Evolutionary conservation across 2,888 invertebrate species (phyloP), one percentile per base, ranked within the genome.

Genomic region (Eumacrocentrus americanus): DNA sequence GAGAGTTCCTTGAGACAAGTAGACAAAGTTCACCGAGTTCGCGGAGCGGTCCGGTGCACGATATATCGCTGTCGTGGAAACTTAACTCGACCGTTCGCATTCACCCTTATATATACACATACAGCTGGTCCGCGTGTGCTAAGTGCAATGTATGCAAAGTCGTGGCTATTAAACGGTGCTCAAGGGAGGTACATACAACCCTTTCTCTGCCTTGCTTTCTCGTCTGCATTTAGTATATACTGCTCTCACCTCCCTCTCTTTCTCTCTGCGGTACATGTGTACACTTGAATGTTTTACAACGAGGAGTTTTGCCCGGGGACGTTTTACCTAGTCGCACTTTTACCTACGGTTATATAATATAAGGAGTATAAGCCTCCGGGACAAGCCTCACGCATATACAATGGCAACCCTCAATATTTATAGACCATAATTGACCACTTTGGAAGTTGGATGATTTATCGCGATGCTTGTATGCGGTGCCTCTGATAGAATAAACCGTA

Each of bases 391-490:
- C 20, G 52, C 40, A 6, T 53, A 14, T 46, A 25, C 20, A 18
- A 22, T 25, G 16, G 14, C 34, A 38, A 40, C 46, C 53, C 35
- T 51, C 52, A 71, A 68, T 72, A 70, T 69, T 70, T 69, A 69
- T 68, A 61, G 67, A 55, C 61, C 53, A 68, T 68, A 71, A 68
- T 64, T 67, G 68, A 70, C 64, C 66, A 65, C 66, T 64, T 55
- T 57, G 57, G 62, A 54, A 57, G 61, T 52, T 58, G 57, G 42
- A 58, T 70, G 70, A 70, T 70, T 70, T 70, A 68, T 67, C 57
- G 61, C 50, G 55, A 40, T 51, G 35, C 22, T 14, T 35, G 18
- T n/a, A 20, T 7, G 12, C n/a, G 18, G 35, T 37, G 16, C 29
- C 29, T 34, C 25, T 29, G 48, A 48, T 51, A 37, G 51, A 51